These are phyloP conservation scores for Colostygia pectinataria DNA, from an alignment of 2,888 invertebrate species.

Conservation along the genomic window DNA sequence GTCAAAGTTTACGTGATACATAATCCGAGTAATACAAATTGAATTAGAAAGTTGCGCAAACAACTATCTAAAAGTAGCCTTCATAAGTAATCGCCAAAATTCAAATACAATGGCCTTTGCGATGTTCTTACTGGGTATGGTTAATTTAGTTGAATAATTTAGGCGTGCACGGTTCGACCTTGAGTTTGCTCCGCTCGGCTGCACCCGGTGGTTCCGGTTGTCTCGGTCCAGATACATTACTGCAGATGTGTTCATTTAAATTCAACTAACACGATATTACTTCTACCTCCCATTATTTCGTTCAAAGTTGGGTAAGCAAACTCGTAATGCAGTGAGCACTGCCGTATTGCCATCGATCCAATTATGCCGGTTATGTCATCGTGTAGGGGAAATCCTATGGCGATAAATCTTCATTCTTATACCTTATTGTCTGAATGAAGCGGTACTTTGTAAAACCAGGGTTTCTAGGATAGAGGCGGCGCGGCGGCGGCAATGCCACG, in stretches of 20 bases:
- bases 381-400: conserved; percentile 31
- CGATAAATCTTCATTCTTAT: conserved; percentile 32
- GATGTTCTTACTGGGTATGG: conserved; percentile 39
- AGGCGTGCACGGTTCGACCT: conserved; percentile 64
- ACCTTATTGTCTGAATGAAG: conserved; percentile 23
- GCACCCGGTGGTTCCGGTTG: conserved; percentile 67
- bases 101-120: conserved; percentile 29
- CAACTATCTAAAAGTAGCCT: neutral
- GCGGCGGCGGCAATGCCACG: no score
- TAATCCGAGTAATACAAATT: neutral
- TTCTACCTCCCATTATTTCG: conserved; percentile 25
- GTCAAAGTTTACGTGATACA: conserved; percentile 1
- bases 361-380: conserved; percentile 33
- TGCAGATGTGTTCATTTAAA: conserved; percentile 56
- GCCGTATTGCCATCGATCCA: conserved; percentile 33
- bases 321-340: conserved; percentile 24
- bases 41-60: conserved; percentile 7
- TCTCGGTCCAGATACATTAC: conserved; percentile 61
- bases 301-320: conserved; percentile 17
- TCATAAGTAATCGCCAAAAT: conserved; percentile 15
- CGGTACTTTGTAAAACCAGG: conserved; percentile 11
- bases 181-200: conserved; percentile 60
- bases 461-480: neutral
- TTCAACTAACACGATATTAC: conserved; percentile 38
- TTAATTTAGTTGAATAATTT: conserved; percentile 51